These are phyloP conservation scores for Aspidiotus destructor DNA, from an alignment of 2,888 invertebrate genomes.

Conservation along the genomic window DNA sequence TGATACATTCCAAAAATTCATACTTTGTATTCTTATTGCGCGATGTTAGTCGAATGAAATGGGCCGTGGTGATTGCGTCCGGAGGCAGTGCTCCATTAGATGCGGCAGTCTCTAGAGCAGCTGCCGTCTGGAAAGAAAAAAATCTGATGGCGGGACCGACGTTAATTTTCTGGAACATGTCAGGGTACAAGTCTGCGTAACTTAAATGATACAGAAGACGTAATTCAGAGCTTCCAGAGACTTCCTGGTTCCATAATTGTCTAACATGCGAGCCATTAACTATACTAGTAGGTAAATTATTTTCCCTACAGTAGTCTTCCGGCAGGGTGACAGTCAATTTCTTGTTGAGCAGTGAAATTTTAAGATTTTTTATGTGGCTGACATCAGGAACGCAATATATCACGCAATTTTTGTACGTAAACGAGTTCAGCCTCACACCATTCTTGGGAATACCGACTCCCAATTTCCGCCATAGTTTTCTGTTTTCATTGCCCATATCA, in stretches of 20 bases:
- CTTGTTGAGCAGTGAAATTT: background rate
- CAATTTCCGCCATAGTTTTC: background rate
- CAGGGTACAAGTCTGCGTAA: slow-evolving; percentile 13
- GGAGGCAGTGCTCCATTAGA: slow-evolving; percentile 3
- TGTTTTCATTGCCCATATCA: slow-evolving; percentile 10
- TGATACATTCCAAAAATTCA: slow-evolving; percentile 35
- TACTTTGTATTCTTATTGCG: no score
- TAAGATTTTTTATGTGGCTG: background rate
- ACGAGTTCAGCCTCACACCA: background rate
- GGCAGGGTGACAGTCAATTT: background rate
- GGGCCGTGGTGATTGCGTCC: slow-evolving; percentile 15
- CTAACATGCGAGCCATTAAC: background rate
- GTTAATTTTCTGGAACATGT: slow-evolving; percentile 26
- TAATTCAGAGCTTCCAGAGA: no score
- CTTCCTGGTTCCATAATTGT: background rate
- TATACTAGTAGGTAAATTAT: background rate
- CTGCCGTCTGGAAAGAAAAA: slow-evolving; percentile 27
- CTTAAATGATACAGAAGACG: slow-evolving; percentile 34
- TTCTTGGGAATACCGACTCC: background rate
- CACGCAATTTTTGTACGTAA: background rate
- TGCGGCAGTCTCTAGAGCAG: slow-evolving; percentile 9
- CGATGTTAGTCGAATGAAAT: slow-evolving; percentile 23
- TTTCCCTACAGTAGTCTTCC: background rate
- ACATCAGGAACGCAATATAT: background rate
- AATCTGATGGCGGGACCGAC: slow-evolving; percentile 20